Evolutionary conservation across 2,888 invertebrate species (phyloP).

Genomic region (Orthonevra nobilis): DNA sequence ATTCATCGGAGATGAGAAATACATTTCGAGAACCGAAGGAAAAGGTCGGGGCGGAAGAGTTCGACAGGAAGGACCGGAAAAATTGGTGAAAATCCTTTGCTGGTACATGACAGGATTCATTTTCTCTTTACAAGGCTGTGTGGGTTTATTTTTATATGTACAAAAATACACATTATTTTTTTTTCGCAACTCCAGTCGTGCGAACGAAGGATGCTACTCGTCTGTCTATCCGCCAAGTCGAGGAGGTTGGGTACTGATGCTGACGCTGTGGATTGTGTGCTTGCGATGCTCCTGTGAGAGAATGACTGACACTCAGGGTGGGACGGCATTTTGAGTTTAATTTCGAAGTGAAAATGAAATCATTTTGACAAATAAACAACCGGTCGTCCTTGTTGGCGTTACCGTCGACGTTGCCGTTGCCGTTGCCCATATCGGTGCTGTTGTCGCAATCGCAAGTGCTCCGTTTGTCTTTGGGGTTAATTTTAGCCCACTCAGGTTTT

Average conservation of each 20-base stretch:
- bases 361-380: conserved; percentile 61
- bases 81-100: conserved; percentile 57
- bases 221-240: background rate
- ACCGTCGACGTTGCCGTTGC: background rate
- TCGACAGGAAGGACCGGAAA: conserved; percentile 59
- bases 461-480: conserved; percentile 15
- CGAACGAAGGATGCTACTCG: conserved; percentile 22
- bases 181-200: conserved; percentile 37
- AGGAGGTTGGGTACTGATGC: background rate
- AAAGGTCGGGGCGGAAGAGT: background rate
- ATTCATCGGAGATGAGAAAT: conserved; percentile 11
- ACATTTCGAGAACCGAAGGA: background rate
- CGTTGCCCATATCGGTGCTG: too few species aligned
- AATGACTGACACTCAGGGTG: conserved; percentile 6
- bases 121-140: conserved; percentile 34
- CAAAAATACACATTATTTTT: too few species aligned
- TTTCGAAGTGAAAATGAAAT: conserved; percentile 58
- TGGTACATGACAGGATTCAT: conserved; percentile 65
- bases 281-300: background rate
- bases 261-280: background rate
- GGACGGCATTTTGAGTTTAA: conserved; percentile 48
- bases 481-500: background rate
- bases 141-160: background rate
- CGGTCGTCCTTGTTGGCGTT: conserved; percentile 5
- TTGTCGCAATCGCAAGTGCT: conserved; percentile 14